Evolutionary conservation across 2,113 vertebrate species (phyloP).

Genomic region (Lethenteron reissneri): DNA sequence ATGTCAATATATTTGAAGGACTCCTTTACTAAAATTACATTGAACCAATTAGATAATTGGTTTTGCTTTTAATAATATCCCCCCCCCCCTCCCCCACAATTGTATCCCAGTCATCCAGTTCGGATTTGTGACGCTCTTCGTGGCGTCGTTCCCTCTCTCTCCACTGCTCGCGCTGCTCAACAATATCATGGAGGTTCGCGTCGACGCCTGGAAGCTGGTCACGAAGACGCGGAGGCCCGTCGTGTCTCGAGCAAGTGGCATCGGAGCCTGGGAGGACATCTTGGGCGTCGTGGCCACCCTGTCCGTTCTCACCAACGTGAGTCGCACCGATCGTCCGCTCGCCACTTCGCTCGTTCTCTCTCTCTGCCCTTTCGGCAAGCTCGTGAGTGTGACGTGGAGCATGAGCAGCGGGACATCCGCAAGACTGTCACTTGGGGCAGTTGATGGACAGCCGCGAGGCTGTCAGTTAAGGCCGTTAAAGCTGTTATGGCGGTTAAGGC

Average conservation of each 20-base stretch:
- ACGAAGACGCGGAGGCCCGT: conserved; percentile 61
- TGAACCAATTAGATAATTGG: no score
- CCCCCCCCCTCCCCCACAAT: no score
- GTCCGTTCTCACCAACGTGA: conserved; percentile 68
- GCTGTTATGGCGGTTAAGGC: no score
- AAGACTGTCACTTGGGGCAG: no score
- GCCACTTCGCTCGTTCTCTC: no score
- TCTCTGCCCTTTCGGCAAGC: background rate
- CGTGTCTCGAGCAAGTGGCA: conserved; percentile 58
- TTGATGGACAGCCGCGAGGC: no score
- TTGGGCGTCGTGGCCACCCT: conserved; percentile 61
- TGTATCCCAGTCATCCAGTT: conserved; percentile 59
- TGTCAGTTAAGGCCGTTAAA: no score
- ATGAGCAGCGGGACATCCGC: no score
- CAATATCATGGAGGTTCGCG: conserved; percentile 62
- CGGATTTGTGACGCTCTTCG: conserved; percentile 80
- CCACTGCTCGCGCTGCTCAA: conserved; percentile 66
- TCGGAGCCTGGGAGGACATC: conserved; percentile 80
- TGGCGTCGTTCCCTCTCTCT: conserved; percentile 80
- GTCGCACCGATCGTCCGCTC: conserved; percentile 11
- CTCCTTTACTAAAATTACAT: no score
- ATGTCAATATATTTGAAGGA: no score
- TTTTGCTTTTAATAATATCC: no score
- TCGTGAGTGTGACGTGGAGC: no score
- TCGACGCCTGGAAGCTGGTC: conserved; percentile 73